Evolutionary conservation across 2,113 vertebrate species (phyloP).

Genomic region (Neotragus moschatus): DNA sequence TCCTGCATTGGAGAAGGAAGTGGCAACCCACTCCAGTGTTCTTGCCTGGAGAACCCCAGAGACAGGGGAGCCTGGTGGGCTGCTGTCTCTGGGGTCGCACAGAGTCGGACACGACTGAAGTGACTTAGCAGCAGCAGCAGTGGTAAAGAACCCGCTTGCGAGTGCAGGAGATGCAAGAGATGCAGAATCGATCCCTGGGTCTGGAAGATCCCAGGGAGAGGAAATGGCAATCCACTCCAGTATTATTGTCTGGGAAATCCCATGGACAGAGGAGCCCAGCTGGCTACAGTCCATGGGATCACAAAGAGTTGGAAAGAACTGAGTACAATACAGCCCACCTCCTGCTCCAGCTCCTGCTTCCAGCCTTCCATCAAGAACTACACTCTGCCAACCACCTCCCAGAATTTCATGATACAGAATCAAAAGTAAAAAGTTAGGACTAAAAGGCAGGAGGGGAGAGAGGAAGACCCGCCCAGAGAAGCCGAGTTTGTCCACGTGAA

Average conservation of each 20-base stretch:
- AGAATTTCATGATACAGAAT: not conserved
- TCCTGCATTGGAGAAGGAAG: too few relatives aligned
- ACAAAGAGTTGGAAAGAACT: not conserved
- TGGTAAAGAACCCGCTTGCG: not conserved
- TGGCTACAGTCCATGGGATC: not conserved
- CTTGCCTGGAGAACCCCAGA: too few relatives aligned
- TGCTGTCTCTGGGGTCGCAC: too few relatives aligned
- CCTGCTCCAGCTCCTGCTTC: not conserved
- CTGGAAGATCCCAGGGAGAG: not conserved
- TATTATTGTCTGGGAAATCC: not conserved
- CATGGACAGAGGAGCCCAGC: not conserved
- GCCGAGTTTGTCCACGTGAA: not conserved
- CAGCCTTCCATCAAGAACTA: rapidly evolving
- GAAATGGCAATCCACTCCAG: not conserved
- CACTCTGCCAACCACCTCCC: not conserved
- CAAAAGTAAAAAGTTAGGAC: too few relatives aligned
- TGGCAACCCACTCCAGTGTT: too few relatives aligned
- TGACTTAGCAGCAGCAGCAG: too few relatives aligned
- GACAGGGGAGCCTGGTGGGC: too few relatives aligned
- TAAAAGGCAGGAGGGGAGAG: not conserved
- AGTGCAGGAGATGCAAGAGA: not conserved
- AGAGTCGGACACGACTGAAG: too few relatives aligned
- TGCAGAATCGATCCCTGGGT: not conserved
- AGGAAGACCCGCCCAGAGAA: not conserved
- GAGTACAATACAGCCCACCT: not conserved